phyloP scores from a whole-genome alignment of 1,140 invertebrate genomes.

The Radopholus similis region DNA sequence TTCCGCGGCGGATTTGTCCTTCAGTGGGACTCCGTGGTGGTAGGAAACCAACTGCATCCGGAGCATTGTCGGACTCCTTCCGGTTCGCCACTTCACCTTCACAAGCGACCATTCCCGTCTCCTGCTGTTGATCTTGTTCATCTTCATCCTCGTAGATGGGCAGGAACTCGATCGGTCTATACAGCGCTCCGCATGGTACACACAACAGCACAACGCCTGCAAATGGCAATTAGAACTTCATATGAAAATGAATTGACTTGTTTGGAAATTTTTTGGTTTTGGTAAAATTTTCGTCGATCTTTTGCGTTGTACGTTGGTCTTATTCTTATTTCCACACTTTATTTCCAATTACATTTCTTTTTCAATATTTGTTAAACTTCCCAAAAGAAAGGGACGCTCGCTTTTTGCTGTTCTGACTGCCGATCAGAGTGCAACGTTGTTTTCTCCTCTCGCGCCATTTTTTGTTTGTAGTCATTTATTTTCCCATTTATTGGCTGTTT shows the following conservation, averaged over 20 bases:
- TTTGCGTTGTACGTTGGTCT: too few species aligned
- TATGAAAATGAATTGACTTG: too few species aligned
- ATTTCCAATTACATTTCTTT: not conserved
- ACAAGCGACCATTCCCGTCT: not conserved
- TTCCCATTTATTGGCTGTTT: too few species aligned
- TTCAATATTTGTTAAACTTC: not conserved
- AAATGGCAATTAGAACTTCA: constrained; percentile 16
- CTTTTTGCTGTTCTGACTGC: too few species aligned
- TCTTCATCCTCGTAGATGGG: constrained; percentile 65
- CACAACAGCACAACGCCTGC: constrained; percentile 63
- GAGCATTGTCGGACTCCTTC: not conserved
- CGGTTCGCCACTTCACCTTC: not conserved
- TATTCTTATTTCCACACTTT: too few species aligned
- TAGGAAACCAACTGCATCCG: not conserved
- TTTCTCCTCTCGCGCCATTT: too few species aligned
- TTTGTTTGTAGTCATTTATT: too few species aligned
- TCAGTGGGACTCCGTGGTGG: too few species aligned
- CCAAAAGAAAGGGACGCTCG: not conserved
- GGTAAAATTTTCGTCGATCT: not conserved
- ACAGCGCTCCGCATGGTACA: constrained; percentile 76
- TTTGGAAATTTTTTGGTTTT: not conserved
- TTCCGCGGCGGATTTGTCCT: not conserved
- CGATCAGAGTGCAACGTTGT: too few species aligned
- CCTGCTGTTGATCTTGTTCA: constrained; percentile 45
- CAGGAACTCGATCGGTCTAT: constrained; percentile 67